These are phyloP conservation scores for Pristionchus entomophagus DNA, from an alignment of 2,888 invertebrate genomes.

Conservation along the genomic window DNA sequence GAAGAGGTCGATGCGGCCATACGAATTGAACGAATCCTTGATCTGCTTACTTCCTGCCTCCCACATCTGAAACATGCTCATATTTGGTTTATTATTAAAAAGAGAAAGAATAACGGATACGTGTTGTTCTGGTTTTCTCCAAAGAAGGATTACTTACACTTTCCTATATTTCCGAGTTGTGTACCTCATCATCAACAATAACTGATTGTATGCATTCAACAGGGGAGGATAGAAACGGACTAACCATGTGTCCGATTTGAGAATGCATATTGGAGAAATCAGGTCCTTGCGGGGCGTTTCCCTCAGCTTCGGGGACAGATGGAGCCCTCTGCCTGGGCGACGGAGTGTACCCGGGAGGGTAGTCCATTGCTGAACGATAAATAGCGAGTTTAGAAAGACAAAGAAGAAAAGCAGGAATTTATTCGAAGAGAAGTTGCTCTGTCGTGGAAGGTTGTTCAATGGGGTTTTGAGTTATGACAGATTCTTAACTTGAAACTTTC, in stretches of 20 bases:
- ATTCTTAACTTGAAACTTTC: not conserved
- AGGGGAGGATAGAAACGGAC: not conserved
- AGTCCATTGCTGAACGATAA: slow-evolving; percentile 33
- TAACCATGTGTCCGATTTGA: slow-evolving; percentile 63
- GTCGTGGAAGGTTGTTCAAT: too few species aligned
- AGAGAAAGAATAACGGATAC: too few species aligned
- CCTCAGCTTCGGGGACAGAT: not conserved
- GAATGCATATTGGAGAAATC: slow-evolving; percentile 52
- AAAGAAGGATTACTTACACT: too few species aligned
- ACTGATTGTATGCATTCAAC: too few species aligned
- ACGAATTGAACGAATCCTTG: slow-evolving; percentile 77
- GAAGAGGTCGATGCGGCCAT: slow-evolving; percentile 79
- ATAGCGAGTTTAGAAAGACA: not conserved
- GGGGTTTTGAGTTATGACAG: too few species aligned
- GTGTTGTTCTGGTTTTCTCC: too few species aligned
- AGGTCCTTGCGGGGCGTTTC: not conserved
- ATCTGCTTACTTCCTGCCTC: slow-evolving; percentile 76
- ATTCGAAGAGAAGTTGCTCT: not conserved
- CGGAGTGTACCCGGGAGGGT: slow-evolving; percentile 43
- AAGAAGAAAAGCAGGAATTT: not conserved
- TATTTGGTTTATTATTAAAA: too few species aligned
- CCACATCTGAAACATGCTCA: slow-evolving; percentile 68
- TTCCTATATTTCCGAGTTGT: too few species aligned
- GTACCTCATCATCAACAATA: too few species aligned
- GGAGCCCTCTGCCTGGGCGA: slow-evolving; percentile 42